Evolutionary conservation across 2,797 vertebrate species (phyloP).

Genomic region (Aulostomus chinensis): DNA sequence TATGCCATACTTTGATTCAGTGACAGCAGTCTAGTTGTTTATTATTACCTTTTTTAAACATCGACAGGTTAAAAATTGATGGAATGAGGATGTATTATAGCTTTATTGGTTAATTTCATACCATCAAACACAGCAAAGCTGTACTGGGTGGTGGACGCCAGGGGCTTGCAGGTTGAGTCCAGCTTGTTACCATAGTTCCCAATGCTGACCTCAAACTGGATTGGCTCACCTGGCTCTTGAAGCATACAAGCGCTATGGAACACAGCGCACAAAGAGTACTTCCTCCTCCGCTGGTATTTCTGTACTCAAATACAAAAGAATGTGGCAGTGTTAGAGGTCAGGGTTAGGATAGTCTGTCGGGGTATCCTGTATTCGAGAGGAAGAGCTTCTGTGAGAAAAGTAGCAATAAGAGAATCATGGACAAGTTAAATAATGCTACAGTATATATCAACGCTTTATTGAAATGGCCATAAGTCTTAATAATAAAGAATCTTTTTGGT

Average conservation of each 20-base stretch:
- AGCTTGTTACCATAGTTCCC: constrained; percentile 99
- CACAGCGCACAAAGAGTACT: constrained; percentile 90
- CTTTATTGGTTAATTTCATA: constrained; percentile 60
- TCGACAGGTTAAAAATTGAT: too few relatives aligned
- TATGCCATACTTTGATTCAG: too few relatives aligned
- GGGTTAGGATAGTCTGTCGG: background rate
- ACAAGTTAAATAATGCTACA: too few relatives aligned
- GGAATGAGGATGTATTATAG: background rate
- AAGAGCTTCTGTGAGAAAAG: background rate
- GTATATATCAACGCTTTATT: background rate
- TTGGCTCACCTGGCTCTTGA: constrained; percentile 91
- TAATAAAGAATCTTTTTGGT: background rate
- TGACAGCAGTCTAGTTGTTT: too few relatives aligned
- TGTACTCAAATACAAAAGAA: constrained; percentile 49
- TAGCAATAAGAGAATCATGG: too few relatives aligned
- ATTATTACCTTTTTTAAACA: too few relatives aligned
- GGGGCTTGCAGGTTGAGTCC: constrained; percentile 92
- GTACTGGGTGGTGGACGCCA: constrained; percentile 97
- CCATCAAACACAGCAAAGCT: constrained; percentile 93
- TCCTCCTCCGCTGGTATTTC: constrained; percentile 94
- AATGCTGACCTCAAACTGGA: constrained; percentile 99
- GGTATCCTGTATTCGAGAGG: background rate
- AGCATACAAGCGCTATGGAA: constrained; percentile 96
- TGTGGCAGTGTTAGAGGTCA: constrained; percentile 4
- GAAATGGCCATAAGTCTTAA: background rate